Percentiles rank a stretch among this genome's conserved stretches.
Evolutionary conservation across 2,797 vertebrate genomes (phyloP).

Genomic region (Danio tinwini): DNA sequence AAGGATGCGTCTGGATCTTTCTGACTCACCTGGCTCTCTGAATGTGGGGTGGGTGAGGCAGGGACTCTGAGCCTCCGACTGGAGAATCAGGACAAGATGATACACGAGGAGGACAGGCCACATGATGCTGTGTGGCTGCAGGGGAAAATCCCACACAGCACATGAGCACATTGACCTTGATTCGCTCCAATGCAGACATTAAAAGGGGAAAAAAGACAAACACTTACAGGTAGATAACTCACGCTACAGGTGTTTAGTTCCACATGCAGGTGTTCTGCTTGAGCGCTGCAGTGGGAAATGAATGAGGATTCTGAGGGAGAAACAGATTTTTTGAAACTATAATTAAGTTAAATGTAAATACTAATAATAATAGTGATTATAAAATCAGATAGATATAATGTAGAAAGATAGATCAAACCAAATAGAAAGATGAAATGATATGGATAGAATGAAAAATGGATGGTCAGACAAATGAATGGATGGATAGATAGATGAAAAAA

Average conservation of each 20-base stretch:
- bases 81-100: slow-evolving; percentile 64
- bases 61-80: slow-evolving; percentile 55
- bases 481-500: not conserved
- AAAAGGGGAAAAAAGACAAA: not conserved
- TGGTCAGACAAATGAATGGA: not conserved
- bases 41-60: slow-evolving; percentile 67
- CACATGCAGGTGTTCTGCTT: not conserved
- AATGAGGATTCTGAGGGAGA: not conserved
- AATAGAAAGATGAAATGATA: not conserved
- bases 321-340: not conserved
- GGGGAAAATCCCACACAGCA: slow-evolving; percentile 48
- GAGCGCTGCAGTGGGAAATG: no score
- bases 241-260: not conserved
- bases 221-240: not conserved
- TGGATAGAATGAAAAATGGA: not conserved
- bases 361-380: not conserved
- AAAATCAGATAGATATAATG: no score
- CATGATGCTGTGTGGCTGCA: slow-evolving; percentile 66
- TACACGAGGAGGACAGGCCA: slow-evolving; percentile 64
- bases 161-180: slow-evolving; percentile 40
- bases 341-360: not conserved
- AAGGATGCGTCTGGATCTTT: slow-evolving; percentile 23
- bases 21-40: slow-evolving; percentile 72
- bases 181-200: slow-evolving; percentile 15
- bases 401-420: no score